Evolutionary conservation across 2,113 vertebrate species (phyloP), one percentile per base, ranked within the genome.

Genomic region (Perognathus longimembris): DNA sequence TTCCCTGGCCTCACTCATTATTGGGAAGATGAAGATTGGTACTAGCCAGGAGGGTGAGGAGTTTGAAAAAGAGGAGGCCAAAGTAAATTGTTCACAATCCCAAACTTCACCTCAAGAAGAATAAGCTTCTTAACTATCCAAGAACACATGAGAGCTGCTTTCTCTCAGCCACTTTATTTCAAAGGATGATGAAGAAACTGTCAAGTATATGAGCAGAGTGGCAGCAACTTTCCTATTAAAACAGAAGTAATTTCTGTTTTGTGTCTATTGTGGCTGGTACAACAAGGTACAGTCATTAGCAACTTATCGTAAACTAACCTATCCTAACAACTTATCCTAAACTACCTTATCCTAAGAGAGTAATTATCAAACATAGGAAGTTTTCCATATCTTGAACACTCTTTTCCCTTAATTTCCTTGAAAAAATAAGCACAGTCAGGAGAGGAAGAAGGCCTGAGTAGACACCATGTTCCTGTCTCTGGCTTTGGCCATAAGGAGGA

Each of bases 391-490:
- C 79, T 69, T 36, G 32, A 76, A 92, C 75, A 63, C 32, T 22
- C 14, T 21, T 89, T 89, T 88, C 69, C 59, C 74, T 26, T 69
- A 70, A n/a, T n/a, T n/a, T n/a, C n/a, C n/a, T n/a, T n/a, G n/a
- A 21, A 89, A 95, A 89, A 45, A 45, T 34, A 30, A 6, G 71
- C 54, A 70, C 7, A 70, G 38, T 17, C 7, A 24, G 30, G 67
- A 82, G 18, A 34, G 32, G 4, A 50, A 32, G 45, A 34, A 77
- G 70, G 82, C 57, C 81, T 38, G 36, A 59, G 26, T 8, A 85
- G 12, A 77, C 57, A 83, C 89, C 69, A 79, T 90, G 83, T 88
- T 86, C 63, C 75, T 26, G 66, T 38, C 77, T 87, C 32, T 78
- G 81, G 69, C 89, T n/a, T 64, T 77, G 63, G 92, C 45, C 66